Conservation (phyloP, 1,140 invertebrate species). For the Drosophila saltans region DNA sequence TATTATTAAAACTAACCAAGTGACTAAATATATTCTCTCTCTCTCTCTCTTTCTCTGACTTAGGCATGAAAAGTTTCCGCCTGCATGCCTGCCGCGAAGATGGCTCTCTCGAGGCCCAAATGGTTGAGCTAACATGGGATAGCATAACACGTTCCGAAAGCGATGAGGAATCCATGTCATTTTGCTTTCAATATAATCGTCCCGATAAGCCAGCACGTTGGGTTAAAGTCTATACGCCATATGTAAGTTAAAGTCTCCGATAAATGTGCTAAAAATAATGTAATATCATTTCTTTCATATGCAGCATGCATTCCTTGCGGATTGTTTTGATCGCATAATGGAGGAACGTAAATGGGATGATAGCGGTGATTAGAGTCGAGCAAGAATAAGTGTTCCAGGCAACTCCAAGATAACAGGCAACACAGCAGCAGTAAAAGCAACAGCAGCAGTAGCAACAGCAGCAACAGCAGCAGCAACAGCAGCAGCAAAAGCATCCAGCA, state of each 20-base stretch:
- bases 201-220: constrained; percentile 91
- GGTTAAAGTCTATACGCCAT: constrained; percentile 95
- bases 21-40: too few species aligned
- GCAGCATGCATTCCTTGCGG: constrained; percentile 95
- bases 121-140: constrained; percentile 93
- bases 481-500: constrained; percentile 10
- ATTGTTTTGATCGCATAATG: constrained; percentile 97
- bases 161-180: constrained; percentile 95
- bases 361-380: constrained; percentile 87
- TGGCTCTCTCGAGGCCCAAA: constrained; percentile 92
- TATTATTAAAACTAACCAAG: too few species aligned
- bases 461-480: constrained; percentile 4
- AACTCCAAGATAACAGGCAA: background rate
- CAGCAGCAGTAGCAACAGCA: constrained; percentile 26
- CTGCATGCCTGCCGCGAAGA: constrained; percentile 95
- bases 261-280: too few species aligned
- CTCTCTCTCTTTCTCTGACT: too few species aligned
- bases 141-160: constrained; percentile 92
- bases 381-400: background rate
- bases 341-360: constrained; percentile 94
- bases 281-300: background rate
- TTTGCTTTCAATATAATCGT: constrained; percentile 93
- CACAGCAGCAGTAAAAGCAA: constrained; percentile 11
- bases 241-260: constrained; percentile 87
- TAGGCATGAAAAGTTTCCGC: constrained; percentile 88